phyloP scores from a whole-genome alignment of 2,113 vertebrate genomes.

The Myiagra hebetior region DNA sequence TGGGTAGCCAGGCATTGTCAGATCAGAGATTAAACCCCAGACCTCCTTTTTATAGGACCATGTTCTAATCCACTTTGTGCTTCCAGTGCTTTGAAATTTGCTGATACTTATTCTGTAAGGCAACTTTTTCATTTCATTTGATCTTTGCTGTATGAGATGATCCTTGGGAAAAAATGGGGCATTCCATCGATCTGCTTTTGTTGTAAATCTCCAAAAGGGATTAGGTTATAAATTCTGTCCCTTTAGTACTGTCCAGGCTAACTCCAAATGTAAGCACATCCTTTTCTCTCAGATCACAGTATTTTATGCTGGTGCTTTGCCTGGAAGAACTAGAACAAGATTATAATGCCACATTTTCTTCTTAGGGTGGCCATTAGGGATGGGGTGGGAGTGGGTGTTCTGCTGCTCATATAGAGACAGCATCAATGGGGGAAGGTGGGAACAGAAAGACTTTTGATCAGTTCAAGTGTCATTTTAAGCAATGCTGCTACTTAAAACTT shows the following conservation, averaged over 20 bases:
- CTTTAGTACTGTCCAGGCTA: background rate
- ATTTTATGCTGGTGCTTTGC: background rate
- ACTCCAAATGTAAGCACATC: background rate
- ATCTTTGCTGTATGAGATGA: background rate
- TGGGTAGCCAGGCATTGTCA: background rate
- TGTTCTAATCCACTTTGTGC: background rate
- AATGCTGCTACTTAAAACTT: background rate
- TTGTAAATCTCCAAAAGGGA: background rate
- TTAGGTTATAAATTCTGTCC: background rate
- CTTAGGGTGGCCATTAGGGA: background rate
- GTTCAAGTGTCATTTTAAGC: background rate
- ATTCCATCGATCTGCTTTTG: background rate
- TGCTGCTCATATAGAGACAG: background rate
- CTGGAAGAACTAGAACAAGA: background rate
- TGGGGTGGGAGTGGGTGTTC: background rate
- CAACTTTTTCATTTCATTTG: background rate
- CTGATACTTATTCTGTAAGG: background rate
- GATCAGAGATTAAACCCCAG: background rate
- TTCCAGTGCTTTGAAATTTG: constrained; percentile 15
- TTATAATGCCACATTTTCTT: background rate
- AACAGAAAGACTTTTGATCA: background rate
- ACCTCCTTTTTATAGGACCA: background rate
- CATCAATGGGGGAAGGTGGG: background rate
- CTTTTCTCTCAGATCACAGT: background rate
- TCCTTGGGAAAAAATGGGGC: background rate